Conservation (phyloP, 2,113 vertebrate species). For the Psilopsiagon aurifrons region DNA sequence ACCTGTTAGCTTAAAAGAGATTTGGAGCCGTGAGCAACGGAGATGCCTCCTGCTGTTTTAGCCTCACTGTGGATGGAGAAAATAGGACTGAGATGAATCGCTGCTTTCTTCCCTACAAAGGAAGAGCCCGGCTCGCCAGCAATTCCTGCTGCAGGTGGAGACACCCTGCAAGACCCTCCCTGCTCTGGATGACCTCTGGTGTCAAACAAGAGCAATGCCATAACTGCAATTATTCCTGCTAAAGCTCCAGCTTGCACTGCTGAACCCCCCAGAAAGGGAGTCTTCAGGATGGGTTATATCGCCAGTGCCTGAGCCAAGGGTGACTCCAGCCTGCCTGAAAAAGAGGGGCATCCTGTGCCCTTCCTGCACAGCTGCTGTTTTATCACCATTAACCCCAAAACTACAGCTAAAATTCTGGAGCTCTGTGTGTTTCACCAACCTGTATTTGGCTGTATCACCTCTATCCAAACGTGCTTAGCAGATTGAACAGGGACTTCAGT, state of each 20-base stretch:
- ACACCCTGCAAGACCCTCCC: not conserved
- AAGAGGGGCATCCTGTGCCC: not conserved
- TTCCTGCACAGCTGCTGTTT: not conserved
- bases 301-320: not conserved
- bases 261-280: not conserved
- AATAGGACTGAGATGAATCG: not conserved
- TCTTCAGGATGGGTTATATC: not conserved
- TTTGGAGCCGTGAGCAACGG: not conserved
- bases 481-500: not conserved
- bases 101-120: not conserved
- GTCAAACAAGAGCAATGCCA: not conserved
- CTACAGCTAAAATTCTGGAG: not conserved
- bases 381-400: not conserved
- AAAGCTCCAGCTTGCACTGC: not conserved
- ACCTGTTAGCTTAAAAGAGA: not conserved
- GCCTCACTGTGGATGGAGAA: not conserved
- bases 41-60: not conserved
- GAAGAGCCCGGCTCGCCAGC: not conserved
- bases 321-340: not conserved
- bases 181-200: not conserved
- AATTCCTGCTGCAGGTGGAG: not conserved
- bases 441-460: not conserved
- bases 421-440: not conserved
- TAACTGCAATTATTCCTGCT: not conserved
- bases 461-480: not conserved